A percentile compares a stretch with the other conserved stretches of the same genome.
Conservation (phyloP, 2,797 vertebrate genomes). For the Mus caroli region DNA sequence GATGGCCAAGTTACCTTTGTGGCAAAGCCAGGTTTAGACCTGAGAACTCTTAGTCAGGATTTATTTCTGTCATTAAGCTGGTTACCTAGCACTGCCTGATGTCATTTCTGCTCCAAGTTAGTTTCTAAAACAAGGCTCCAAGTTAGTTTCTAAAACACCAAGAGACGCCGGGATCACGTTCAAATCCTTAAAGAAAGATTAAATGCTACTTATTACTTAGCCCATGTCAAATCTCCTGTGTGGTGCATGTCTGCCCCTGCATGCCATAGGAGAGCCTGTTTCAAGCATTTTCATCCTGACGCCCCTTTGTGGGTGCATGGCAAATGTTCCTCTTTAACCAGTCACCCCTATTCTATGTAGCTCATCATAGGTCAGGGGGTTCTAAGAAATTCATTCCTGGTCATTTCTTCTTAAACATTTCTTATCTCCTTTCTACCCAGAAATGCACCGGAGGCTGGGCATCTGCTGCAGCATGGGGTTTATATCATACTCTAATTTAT, state of each 20-base stretch:
- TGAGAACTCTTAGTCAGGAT: neutral
- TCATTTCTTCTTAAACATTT: conserved; percentile 51
- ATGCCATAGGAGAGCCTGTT: neutral
- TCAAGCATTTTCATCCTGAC: neutral
- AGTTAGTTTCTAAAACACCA: conserved; percentile 12
- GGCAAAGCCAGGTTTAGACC: conserved; percentile 28
- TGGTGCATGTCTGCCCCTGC: neutral
- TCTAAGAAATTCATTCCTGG: conserved; percentile 46
- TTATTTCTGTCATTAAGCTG: conserved; percentile 49
- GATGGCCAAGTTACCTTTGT: conserved; percentile 20
- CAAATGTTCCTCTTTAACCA: conserved; percentile 31
- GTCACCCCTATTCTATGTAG: neutral
- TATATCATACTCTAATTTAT: neutral
- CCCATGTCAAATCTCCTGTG: neutral
- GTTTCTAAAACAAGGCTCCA: neutral
- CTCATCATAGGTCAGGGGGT: conserved; percentile 46
- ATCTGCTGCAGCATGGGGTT: neutral
- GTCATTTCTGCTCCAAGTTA: neutral
- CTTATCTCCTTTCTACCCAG: neutral
- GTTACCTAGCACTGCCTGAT: neutral
- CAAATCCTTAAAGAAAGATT: conserved; percentile 28
- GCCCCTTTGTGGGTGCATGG: neutral
- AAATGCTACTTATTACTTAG: neutral
- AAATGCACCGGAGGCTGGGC: conserved; percentile 21
- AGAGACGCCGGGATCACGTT: conserved; percentile 22